phyloP scores from a whole-genome alignment of 2,113 vertebrate species.

The Pomatorhinus ruficollis region DNA sequence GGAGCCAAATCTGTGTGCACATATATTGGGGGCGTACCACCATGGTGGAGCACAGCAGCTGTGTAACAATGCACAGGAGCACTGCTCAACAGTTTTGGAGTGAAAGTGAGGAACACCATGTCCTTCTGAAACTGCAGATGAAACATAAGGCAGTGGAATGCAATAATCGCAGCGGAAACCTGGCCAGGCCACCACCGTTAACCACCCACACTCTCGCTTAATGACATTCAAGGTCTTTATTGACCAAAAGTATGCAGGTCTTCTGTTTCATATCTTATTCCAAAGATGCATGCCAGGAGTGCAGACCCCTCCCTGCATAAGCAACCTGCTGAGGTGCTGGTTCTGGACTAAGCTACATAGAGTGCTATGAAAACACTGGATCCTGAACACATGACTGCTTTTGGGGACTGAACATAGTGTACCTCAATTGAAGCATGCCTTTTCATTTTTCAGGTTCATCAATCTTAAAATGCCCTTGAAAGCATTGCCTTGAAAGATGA shows the following conservation, averaged over 20 bases:
- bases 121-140: constrained; percentile 40
- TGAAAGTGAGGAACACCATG: constrained; percentile 39
- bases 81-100: not conserved
- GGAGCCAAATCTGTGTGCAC: not conserved
- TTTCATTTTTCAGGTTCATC: not conserved
- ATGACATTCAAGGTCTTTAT: constrained; percentile 27
- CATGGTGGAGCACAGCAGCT: not conserved
- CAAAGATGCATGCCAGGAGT: not conserved
- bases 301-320: not conserved
- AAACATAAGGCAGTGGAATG: constrained; percentile 44
- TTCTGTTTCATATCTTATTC: constrained; percentile 40
- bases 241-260: constrained; percentile 28
- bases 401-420: not conserved
- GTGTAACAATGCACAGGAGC: not conserved
- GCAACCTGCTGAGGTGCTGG: not conserved
- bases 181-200: not conserved
- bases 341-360: not conserved
- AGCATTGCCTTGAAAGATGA: not conserved
- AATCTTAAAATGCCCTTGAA: not conserved
- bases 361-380: not conserved
- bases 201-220: constrained; percentile 28
- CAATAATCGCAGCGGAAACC: constrained; percentile 30
- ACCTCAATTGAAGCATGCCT: not conserved
- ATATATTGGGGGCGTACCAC: not conserved
- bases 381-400: not conserved